Evolutionary conservation across 2,888 invertebrate genomes (phyloP).

Genomic region (Oscheius sp.): DNA sequence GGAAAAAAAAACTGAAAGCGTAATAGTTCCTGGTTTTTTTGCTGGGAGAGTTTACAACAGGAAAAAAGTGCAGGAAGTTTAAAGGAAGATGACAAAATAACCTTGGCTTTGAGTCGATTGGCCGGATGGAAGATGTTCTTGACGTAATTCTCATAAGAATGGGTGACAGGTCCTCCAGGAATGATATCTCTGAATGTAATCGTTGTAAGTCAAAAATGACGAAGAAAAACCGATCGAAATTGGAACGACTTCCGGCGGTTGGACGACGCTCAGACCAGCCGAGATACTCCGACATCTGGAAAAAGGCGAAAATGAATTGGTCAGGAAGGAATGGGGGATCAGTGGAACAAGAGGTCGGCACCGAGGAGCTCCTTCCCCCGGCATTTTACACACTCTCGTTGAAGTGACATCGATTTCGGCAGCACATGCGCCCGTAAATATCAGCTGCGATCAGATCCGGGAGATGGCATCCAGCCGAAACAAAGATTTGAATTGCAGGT

Average conservation of each 20-base stretch:
- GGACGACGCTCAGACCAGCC: conserved; percentile 65
- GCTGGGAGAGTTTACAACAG: no score
- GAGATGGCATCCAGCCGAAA: not conserved
- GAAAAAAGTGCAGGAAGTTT: no score
- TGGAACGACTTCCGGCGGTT: conserved; percentile 30
- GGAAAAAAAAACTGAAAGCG: no score
- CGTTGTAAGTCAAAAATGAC: not conserved
- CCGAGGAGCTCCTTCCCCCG: not conserved
- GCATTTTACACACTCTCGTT: conserved; percentile 15
- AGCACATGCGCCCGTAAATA: conserved; percentile 25
- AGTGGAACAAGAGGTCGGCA: conserved; percentile 18
- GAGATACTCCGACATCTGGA: conserved; percentile 62
- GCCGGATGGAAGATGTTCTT: conserved; percentile 59
- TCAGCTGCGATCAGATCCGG: conserved; percentile 5
- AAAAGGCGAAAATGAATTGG: not conserved
- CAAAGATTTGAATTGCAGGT: conserved; percentile 35
- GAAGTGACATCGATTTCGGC: conserved; percentile 14
- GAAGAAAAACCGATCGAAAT: conserved; percentile 40
- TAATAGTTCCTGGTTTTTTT: no score
- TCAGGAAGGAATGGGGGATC: conserved; percentile 8
- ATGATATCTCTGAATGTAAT: not conserved
- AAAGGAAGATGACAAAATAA: not conserved
- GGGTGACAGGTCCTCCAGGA: conserved; percentile 56
- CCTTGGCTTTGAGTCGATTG: conserved; percentile 40
- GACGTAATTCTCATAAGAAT: conserved; percentile 63